These are phyloP conservation scores for Agonopterix arenella DNA, from an alignment of 2,888 invertebrate genomes.

Conservation along the genomic window DNA sequence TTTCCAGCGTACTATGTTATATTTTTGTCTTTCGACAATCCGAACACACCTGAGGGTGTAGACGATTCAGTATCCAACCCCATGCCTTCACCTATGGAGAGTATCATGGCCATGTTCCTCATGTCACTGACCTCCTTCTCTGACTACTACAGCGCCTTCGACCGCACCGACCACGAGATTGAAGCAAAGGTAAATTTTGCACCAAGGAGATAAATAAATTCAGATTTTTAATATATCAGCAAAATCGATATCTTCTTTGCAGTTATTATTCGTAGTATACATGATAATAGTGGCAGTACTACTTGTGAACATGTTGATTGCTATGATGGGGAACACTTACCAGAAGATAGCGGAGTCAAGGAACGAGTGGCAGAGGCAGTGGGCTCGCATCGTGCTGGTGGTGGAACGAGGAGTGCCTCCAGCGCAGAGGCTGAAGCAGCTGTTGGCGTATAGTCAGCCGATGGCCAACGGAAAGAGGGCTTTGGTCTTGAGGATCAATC, in stretches of 20 bases:
- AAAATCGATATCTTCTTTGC: conserved; percentile 20
- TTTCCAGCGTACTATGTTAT: conserved; percentile 91
- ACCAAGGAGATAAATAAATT: too few relatives aligned
- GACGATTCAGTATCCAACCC: conserved; percentile 91
- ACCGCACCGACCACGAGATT: conserved; percentile 90
- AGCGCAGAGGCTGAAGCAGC: conserved; percentile 87
- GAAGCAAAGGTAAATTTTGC: conserved; percentile 85
- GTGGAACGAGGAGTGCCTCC: conserved; percentile 98
- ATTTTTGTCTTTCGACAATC: conserved; percentile 91
- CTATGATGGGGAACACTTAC: conserved; percentile 99
- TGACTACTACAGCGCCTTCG: conserved; percentile 94
- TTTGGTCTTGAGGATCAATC: conserved; percentile 90
- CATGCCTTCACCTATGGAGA: conserved; percentile 94
- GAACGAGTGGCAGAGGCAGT: conserved; percentile 98
- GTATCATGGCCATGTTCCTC: conserved; percentile 98
- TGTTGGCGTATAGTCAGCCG: conserved; percentile 95
- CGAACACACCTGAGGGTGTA: conserved; percentile 87
- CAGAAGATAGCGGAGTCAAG: conserved; percentile 97
- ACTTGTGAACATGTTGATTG: conserved; percentile 98
- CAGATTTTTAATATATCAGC: too few relatives aligned
- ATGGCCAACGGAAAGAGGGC: conserved; percentile 93
- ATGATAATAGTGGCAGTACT: conserved; percentile 98
- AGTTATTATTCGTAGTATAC: conserved; percentile 95
- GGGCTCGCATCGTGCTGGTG: conserved; percentile 98
- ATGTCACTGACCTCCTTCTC: conserved; percentile 99